Conservation (phyloP, 1,140 invertebrate species). For the Bemisia tabaci region DNA sequence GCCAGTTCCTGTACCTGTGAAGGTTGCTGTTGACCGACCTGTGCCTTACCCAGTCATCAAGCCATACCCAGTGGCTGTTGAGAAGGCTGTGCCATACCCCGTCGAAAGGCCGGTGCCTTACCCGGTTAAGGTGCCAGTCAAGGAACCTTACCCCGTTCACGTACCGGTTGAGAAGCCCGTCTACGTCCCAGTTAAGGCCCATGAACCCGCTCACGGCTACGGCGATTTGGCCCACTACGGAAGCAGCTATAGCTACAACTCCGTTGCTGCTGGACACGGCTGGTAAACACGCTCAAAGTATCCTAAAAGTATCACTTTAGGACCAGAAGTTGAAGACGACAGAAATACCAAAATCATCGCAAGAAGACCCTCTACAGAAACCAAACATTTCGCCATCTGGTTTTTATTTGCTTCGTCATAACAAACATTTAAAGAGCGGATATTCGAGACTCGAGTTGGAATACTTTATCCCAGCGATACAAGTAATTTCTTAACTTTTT, state of each 20-base stretch:
- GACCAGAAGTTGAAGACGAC: too few relatives aligned
- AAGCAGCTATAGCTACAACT: neutral
- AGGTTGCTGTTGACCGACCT: conserved; percentile 39
- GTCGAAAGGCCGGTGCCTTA: conserved; percentile 43
- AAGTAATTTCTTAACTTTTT: too few relatives aligned
- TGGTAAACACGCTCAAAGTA: neutral
- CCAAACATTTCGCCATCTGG: too few relatives aligned
- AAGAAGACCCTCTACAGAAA: too few relatives aligned
- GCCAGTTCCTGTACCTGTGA: conserved; percentile 45
- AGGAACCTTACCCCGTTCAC: conserved; percentile 22
- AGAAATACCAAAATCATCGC: too few relatives aligned
- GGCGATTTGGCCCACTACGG: neutral
- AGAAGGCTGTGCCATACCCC: conserved; percentile 65
- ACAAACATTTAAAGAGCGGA: too few relatives aligned
- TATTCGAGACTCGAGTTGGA: too few relatives aligned
- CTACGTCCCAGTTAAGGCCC: conserved; percentile 42
- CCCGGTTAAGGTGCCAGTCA: conserved; percentile 42
- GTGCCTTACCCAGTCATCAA: conserved; percentile 34
- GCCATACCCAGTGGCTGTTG: conserved; percentile 38
- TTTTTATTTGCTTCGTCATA: too few relatives aligned
- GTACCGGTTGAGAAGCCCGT: conserved; percentile 35
- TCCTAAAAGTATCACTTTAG: neutral
- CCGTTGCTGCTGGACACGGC: neutral
- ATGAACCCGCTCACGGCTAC: neutral
- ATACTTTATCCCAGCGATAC: too few relatives aligned